These are phyloP conservation scores for Ormyrus rosae DNA, from an alignment of 2,888 invertebrate genomes.

Conservation along the genomic window DNA sequence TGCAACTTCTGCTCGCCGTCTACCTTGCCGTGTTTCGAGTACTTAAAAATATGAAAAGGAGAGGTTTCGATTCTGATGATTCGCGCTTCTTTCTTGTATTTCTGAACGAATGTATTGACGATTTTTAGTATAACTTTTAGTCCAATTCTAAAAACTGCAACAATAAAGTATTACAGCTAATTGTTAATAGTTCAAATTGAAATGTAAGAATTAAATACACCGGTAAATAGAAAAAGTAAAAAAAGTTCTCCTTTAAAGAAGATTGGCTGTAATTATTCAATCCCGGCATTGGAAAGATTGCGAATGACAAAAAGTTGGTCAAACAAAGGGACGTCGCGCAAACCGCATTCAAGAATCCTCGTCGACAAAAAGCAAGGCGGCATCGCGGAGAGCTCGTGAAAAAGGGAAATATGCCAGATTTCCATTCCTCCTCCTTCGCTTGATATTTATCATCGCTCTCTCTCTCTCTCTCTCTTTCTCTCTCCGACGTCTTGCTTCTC, in stretches of 20 bases:
- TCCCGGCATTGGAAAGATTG: neutral
- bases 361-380: neutral
- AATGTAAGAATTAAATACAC: neutral
- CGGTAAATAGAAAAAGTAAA: too few species aligned
- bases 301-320: constrained; percentile 10
- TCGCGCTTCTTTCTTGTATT: too few species aligned
- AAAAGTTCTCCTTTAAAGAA: too few species aligned
- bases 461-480: constrained; percentile 16
- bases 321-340: constrained; percentile 31
- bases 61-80: too few species aligned
- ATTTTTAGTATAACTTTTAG: too few species aligned
- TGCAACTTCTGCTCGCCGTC: neutral
- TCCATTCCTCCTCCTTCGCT: constrained; percentile 36
- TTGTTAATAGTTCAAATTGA: neutral
- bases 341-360: neutral
- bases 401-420: constrained; percentile 53
- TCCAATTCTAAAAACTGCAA: too few species aligned
- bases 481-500: neutral
- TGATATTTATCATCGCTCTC: constrained; percentile 51
- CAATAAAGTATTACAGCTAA: too few species aligned
- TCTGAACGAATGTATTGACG: too few species aligned
- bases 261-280: neutral
- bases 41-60: too few species aligned
- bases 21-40: neutral
- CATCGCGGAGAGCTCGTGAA: neutral